Evolutionary conservation across 2,113 vertebrate species (phyloP).

Genomic region (Eonycteris spelaea): DNA sequence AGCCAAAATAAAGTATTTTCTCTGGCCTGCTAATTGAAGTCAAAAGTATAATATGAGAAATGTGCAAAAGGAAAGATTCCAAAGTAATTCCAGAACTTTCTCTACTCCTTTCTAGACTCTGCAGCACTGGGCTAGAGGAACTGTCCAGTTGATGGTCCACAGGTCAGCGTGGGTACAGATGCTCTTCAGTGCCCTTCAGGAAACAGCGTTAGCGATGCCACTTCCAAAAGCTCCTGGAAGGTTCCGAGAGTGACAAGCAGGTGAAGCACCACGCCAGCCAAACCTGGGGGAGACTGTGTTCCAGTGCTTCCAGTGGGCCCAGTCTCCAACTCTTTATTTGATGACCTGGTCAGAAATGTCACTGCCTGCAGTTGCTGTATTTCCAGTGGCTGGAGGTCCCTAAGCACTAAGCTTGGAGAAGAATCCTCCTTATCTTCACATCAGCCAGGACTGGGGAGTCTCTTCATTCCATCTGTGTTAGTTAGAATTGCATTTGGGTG

Average conservation of each 20-base stretch:
- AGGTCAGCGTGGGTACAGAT: background rate
- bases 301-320: background rate
- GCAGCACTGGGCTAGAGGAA: background rate
- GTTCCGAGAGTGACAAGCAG: background rate
- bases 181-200: accelerated
- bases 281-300: background rate
- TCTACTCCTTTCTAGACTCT: background rate
- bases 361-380: background rate
- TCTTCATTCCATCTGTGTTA: background rate
- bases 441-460: background rate
- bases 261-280: accelerated
- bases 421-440: background rate
- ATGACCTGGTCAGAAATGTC: background rate
- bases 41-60: background rate
- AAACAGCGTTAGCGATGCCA: background rate
- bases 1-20: background rate
- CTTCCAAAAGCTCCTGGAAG: background rate
- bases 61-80: background rate
- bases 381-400: background rate
- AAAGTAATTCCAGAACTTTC: background rate
- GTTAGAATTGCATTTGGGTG: background rate
- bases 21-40: background rate
- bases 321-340: background rate
- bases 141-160: accelerated
- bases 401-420: background rate